Conservation (phyloP, 2,113 vertebrate species). For the Clarias magur region DNA sequence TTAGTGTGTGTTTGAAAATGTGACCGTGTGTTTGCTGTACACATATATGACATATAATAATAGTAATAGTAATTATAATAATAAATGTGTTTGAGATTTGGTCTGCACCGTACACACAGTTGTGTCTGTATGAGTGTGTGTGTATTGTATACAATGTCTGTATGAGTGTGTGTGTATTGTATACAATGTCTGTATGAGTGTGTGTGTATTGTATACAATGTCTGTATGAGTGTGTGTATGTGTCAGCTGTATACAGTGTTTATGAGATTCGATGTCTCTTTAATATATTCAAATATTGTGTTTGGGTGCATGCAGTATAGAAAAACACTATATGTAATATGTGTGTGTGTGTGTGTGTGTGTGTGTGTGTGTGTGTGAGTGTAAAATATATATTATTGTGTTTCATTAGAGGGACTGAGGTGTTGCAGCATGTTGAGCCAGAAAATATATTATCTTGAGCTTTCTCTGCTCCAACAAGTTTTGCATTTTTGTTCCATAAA, state of each 20-base stretch:
- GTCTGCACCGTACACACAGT: background rate
- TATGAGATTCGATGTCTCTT: background rate
- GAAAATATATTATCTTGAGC: background rate
- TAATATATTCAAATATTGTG: background rate
- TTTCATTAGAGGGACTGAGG: background rate
- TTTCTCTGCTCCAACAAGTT: background rate
- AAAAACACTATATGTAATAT: background rate
- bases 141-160: background rate
- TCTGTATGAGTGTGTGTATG: conserved; percentile 13
- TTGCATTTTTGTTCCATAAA: background rate
- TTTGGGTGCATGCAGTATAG: background rate
- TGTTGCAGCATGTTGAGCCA: background rate
- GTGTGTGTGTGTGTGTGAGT: background rate
- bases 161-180: background rate
- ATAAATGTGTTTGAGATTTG: too few relatives aligned
- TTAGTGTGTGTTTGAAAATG: background rate
- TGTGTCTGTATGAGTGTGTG: background rate
- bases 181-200: background rate
- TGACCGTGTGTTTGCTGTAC: too few relatives aligned
- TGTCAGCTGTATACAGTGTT: background rate
- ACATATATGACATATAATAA: too few relatives aligned
- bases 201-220: conserved; percentile 5
- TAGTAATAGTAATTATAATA: too few relatives aligned
- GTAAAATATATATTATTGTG: background rate
- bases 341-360: too few relatives aligned